These are phyloP conservation scores for Chamaea fasciata DNA, from an alignment of 2,113 vertebrate species.

Conservation along the genomic window DNA sequence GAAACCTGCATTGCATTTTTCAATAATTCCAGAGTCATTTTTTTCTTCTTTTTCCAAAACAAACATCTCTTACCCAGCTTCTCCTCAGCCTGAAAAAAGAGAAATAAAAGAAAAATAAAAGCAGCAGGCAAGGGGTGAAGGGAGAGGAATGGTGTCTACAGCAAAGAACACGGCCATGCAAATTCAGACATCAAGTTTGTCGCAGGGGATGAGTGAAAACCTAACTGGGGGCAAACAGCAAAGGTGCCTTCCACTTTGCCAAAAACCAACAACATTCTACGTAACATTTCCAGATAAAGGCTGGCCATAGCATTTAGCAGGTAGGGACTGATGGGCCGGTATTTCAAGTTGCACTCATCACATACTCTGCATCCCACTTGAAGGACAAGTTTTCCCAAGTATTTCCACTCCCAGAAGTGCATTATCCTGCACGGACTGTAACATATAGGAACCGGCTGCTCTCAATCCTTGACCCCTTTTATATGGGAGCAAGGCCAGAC, in stretches of 20 bases:
- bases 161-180: background rate
- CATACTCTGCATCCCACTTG: background rate
- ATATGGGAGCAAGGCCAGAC: background rate
- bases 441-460: background rate
- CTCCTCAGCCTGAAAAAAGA: background rate
- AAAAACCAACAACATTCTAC: background rate
- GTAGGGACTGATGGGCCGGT: background rate
- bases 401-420: background rate
- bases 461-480: background rate
- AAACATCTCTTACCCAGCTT: slow-evolving; percentile 43
- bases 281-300: background rate
- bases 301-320: background rate
- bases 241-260: background rate
- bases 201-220: background rate
- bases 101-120: background rate
- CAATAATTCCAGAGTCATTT: background rate
- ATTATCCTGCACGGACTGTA: background rate
- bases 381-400: background rate
- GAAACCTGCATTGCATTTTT: slow-evolving; percentile 18
- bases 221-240: background rate
- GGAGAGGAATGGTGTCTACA: background rate
- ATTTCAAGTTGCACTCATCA: background rate
- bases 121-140: background rate
- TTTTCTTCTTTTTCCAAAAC: slow-evolving; percentile 64
- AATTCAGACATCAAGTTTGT: background rate